phyloP scores from a whole-genome alignment of 1,140 invertebrate species.

The Hycleus cichorii region DNA sequence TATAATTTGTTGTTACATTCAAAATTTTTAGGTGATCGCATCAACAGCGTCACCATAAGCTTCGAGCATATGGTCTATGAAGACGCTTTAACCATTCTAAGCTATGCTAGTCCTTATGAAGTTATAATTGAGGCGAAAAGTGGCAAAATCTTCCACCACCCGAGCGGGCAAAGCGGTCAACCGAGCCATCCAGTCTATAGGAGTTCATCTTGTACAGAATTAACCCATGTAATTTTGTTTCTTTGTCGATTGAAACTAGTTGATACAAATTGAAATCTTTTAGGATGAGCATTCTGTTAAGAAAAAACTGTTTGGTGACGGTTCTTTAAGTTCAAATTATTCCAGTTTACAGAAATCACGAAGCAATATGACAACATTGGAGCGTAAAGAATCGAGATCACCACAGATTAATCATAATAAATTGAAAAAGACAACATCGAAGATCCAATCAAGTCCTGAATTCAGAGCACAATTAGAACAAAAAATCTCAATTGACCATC shows the following conservation, averaged over 20 bases:
- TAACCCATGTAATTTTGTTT: constrained; percentile 41
- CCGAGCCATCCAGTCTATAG: constrained; percentile 36
- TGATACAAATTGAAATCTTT: not conserved
- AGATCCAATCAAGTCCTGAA: constrained; percentile 19
- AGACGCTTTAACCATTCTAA: constrained; percentile 81
- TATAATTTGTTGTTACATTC: constrained; percentile 30
- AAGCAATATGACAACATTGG: constrained; percentile 34
- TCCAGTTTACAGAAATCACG: constrained; percentile 43
- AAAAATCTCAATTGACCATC: constrained; percentile 26
- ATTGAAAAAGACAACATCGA: constrained; percentile 13
- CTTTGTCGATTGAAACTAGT: not conserved
- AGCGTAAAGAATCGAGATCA: constrained; percentile 31
- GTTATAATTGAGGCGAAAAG: constrained; percentile 60
- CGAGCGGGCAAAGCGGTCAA: constrained; percentile 22
- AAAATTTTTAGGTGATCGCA: constrained; percentile 64
- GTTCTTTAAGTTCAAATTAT: constrained; percentile 42
- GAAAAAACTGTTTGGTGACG: constrained; percentile 43
- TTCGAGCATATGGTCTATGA: constrained; percentile 84
- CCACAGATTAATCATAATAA: constrained; percentile 20
- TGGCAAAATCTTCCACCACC: constrained; percentile 23
- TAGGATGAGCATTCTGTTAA: constrained; percentile 42
- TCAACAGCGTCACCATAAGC: constrained; percentile 75
- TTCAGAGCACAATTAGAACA: constrained; percentile 38
- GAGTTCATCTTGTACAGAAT: constrained; percentile 45
- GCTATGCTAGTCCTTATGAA: constrained; percentile 87